A percentile compares a stretch with the other conserved stretches of the same genome.
Evolutionary conservation across 2,113 vertebrate species (phyloP).

Genomic region (Hiodon alosoides): DNA sequence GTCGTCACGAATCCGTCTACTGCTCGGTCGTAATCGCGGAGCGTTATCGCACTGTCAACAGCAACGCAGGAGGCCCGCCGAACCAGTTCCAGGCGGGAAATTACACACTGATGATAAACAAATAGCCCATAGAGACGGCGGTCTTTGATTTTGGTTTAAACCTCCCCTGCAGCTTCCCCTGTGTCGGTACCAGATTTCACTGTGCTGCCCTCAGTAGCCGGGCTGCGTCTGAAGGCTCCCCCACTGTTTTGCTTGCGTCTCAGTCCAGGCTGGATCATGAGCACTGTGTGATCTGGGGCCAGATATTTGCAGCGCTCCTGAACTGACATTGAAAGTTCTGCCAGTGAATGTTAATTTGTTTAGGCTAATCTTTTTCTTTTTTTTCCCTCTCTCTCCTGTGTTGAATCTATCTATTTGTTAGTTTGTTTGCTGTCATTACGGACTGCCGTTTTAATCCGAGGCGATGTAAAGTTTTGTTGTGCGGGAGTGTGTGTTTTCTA

Average conservation of each 20-base stretch:
- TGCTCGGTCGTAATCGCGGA: not conserved
- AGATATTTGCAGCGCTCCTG: not conserved
- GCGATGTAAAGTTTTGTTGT: too few species aligned
- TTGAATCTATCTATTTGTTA: too few species aligned
- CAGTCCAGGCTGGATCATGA: not conserved
- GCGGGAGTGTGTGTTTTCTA: too few species aligned
- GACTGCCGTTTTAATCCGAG: too few species aligned
- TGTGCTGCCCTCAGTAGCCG: not conserved
- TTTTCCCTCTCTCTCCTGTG: too few species aligned
- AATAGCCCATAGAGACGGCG: not conserved
- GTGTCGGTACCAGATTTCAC: not conserved
- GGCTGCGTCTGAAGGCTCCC: not conserved
- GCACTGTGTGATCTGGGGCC: not conserved
- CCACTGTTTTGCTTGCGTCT: not conserved
- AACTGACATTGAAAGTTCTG: not conserved
- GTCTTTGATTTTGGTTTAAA: conserved; percentile 9
- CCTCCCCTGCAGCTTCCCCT: not conserved
- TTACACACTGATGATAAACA: not conserved
- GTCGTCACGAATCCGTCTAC: too few species aligned
- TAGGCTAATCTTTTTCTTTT: too few species aligned
- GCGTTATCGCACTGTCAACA: not conserved
- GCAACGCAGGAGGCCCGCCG: not conserved
- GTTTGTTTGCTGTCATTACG: too few species aligned
- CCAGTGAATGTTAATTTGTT: too few species aligned
- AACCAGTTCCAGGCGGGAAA: not conserved